Evolutionary conservation across 2,888 invertebrate genomes (phyloP).

Genomic region (Carcina quercana): DNA sequence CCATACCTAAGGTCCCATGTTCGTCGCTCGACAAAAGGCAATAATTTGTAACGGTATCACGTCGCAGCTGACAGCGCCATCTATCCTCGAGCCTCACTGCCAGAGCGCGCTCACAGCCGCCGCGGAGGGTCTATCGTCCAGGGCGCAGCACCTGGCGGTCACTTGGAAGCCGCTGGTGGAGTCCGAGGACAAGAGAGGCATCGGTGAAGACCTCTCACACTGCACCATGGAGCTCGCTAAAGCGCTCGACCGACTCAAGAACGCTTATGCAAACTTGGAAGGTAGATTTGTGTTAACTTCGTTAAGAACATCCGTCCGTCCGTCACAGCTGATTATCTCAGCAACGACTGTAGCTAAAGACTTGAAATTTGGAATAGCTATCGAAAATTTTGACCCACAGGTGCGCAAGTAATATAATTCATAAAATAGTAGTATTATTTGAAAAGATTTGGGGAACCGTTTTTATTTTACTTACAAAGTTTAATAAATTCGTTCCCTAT

Average conservation of each 20-base stretch:
- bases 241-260: constrained; percentile 39
- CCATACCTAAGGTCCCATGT: no score
- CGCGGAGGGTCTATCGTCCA: constrained; percentile 29
- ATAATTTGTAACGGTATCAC: background rate
- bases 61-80: constrained; percentile 41
- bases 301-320: no score
- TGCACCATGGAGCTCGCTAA: constrained; percentile 32
- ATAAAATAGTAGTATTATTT: no score
- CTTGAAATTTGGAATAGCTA: no score
- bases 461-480: background rate
- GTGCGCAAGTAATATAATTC: no score
- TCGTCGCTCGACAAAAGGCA: no score
- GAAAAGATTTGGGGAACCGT: no score
- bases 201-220: constrained; percentile 24
- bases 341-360: no score
- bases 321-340: no score
- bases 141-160: constrained; percentile 30
- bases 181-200: constrained; percentile 17
- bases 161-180: constrained; percentile 36
- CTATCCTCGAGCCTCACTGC: constrained; percentile 51
- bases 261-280: constrained; percentile 25
- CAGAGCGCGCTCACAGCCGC: constrained; percentile 48
- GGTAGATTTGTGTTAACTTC: no score
- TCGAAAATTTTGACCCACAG: no score
- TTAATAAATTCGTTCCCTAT: background rate